Conservation (phyloP, 1,140 invertebrate genomes). For the Macrosteles quadrilineatus region DNA sequence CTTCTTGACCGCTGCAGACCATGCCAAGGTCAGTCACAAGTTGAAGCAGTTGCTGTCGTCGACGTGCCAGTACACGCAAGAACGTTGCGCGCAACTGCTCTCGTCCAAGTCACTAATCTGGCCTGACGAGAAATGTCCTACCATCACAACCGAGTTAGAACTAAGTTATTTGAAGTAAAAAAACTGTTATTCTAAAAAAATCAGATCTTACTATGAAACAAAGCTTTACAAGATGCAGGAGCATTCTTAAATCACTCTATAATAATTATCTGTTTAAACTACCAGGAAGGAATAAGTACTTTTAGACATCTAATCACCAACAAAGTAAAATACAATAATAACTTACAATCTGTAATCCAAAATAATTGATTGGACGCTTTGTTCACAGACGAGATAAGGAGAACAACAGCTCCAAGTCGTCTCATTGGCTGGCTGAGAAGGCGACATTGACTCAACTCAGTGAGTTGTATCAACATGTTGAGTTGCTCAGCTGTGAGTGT, state of each 20-base stretch:
- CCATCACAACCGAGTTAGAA: slow-evolving; percentile 8
- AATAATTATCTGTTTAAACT: too few species aligned
- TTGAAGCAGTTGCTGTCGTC: slow-evolving; percentile 74
- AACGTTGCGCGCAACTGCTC: slow-evolving; percentile 75
- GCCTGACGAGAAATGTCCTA: slow-evolving; percentile 36
- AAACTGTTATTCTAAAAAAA: too few species aligned
- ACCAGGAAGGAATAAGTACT: too few species aligned
- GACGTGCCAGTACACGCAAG: slow-evolving; percentile 90
- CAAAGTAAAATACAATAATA: too few species aligned
- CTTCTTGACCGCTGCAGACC: slow-evolving; percentile 70
- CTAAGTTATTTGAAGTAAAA: not conserved
- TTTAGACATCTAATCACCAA: too few species aligned
- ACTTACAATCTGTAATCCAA: too few species aligned
- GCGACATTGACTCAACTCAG: slow-evolving; percentile 76
- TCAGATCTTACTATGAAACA: too few species aligned
- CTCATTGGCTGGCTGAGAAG: slow-evolving; percentile 54
- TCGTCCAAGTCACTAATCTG: slow-evolving; percentile 39
- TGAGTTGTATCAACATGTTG: slow-evolving; percentile 74
- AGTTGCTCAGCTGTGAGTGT: slow-evolving; percentile 64
- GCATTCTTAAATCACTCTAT: too few species aligned
- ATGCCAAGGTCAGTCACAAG: slow-evolving; percentile 64
- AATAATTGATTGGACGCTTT: not conserved
- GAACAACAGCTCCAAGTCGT: not conserved
- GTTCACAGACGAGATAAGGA: slow-evolving; percentile 18
- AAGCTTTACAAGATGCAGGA: too few species aligned